A percentile compares a stretch with the other conserved stretches of the same genome.
Conservation (phyloP, 2,888 invertebrate genomes). For the Tipula lateralis region DNA sequence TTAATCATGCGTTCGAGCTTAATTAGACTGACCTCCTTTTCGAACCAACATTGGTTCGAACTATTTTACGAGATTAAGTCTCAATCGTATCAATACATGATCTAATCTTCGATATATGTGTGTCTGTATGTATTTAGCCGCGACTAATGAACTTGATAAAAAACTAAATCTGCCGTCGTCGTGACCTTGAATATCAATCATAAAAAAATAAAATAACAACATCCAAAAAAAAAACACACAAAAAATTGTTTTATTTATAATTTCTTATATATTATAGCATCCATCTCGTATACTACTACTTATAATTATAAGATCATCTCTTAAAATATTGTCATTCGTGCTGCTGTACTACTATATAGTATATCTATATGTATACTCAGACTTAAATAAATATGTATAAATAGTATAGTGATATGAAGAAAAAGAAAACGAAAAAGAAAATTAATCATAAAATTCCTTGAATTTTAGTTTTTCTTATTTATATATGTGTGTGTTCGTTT, state of each 20-base stretch:
- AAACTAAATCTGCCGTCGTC: neutral
- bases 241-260: neutral
- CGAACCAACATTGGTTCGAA: no score
- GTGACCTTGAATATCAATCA: conserved; percentile 11
- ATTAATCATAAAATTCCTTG: conserved; percentile 19
- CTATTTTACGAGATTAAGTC: no score
- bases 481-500: neutral
- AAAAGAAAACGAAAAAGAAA: neutral
- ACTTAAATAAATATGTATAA: neutral
- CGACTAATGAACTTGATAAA: neutral
- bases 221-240: no score
- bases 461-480: neutral
- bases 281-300: neutral
- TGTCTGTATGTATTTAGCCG: neutral
- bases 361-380: neutral
- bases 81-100: no score
- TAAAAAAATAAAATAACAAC: neutral
- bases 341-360: neutral
- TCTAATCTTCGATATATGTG: no score
- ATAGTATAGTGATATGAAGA: neutral
- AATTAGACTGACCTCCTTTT: no score
- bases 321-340: conserved; percentile 1
- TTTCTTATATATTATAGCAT: neutral
- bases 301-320: conserved; percentile 19
- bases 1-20: no score